Evolutionary conservation across 2,888 invertebrate genomes (phyloP), one percentile per base, ranked within the genome.

Genomic region (Nomada fucata): DNA sequence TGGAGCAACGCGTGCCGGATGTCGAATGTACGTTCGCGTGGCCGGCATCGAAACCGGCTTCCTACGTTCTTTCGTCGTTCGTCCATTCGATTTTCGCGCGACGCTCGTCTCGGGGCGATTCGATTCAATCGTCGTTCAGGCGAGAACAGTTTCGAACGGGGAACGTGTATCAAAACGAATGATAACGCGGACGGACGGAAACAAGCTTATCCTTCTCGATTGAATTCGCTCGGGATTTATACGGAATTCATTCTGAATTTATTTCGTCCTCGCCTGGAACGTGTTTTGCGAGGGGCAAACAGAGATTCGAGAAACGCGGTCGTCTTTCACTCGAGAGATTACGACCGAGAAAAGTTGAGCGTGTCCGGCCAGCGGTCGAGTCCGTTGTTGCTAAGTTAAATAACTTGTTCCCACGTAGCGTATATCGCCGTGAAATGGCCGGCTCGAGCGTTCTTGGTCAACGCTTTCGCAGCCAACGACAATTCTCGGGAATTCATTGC

Each of bases 1-100:
- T 52, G 59, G 50, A 55, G 11, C 65, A 73, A 83, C 64, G 23
- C 53, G 64, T 26, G 53, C 67, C 11, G 23, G 57, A 71, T 63
- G 26, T 63, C 47, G 57, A 77, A 77, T 36, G 68, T 52, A 77
- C 77, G 68, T 80, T 77, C 61, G 15, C 70, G 23, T 36, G 23
- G 42, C 44, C 18, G 9, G 2, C 13, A 52, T 36, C 65, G 15
- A 47, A 47, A 23, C 18, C 18, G 15, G 10, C n/a, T 23, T 13
- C 55, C 2, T 11, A 3, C 4, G 3, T 15, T 13, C 18, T 11
- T 15, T 15, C 26, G 10, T 47, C 57, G 10, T 4, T 20, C 23
- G 15, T 20, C 23, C 20, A 15, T 23, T 57, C 26, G 10, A 13
- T 26, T 26, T 13, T 23, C 2, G 20, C 11, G 7, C 0, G 7